Base-by-base conservation (phyloP, 64 coral and sea anemone genomes). In the Porites lutea region DNA sequence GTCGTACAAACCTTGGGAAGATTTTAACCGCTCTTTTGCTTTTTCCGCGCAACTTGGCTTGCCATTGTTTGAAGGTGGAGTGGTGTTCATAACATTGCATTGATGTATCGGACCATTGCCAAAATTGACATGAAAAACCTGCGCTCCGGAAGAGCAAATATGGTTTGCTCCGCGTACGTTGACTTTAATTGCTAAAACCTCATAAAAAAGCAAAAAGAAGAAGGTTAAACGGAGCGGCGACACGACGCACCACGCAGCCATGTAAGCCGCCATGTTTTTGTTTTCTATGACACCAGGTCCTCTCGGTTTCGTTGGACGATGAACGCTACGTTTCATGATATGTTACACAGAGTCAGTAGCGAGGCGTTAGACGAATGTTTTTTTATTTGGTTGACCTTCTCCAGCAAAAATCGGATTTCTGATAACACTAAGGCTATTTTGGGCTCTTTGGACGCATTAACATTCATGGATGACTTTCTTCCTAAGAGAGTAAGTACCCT, bases 381-480 rank as follows among this genome's bases (percentile, higher is more conserved):
- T 44, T 75, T 75, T 75, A 2, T 3, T 48, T 51, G 72, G 9
- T 3, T 4, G 15, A 10, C 16, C 19, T 13, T n/a, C 3, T 12
- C 50, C 11, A 27, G 13, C 57, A 15, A 55, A 78, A 78, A 78
- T 57, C 21, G 50, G 51, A 78, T 55, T 55, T 74, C 13, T 55
- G 49, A 22, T 8, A 23, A 55, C 20, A 55, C 22, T 52, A n/a
- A 22, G 75, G 12, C n/a, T 8, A 22, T 78, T 21, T 78, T 54
- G 52, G 75, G 10, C 2, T 22, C 55, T 21, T 4, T 11, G 50
- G 50, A 58, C 13, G 18, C 18, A 16, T 65, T 65, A 82, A 47
- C 66, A 91, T 91, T 71, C 58, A 91, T 91, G 89, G 89, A 91
- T 91, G 89, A 82, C 78, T 83, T 83, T 91, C 71, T 78, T 23